Evolutionary conservation across 1,140 invertebrate species (phyloP), one percentile per base, ranked within the genome.

Genomic region (Trichogramma pretiosum): DNA sequence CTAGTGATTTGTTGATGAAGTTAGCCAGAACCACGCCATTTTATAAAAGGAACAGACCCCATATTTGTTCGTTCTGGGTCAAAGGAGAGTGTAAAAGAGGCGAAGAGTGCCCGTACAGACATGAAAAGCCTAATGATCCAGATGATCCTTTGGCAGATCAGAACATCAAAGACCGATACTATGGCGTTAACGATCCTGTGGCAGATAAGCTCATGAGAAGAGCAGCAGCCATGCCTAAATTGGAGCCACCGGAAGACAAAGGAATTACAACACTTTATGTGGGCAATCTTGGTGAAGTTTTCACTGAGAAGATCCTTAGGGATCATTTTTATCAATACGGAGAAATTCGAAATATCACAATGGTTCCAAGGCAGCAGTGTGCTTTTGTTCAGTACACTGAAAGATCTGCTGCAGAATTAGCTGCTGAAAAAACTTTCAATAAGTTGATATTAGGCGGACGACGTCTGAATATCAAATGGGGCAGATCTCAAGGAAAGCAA

Each of bases 31-130:
- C 93, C 13, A 89, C 93, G 30, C 97, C 97, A 0, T 99, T 99
- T 68, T 99, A 99, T 62, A 98, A 99, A 63, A 74, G 97, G 39
- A 99, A 99, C 64, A 77, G 93, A 56, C 95, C 97, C 0, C 97
- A 99, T 68, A 97, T 99, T 35, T 99, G 97, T 70, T 98, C 94
- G 0, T 99, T 99, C 69, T 99, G 95, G 93, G 95, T 99, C 0
- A 99, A 99, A 74, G 97, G 96, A 1, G 96, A 99, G 70, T 99
- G 97, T 68, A 87, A 95, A 63, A 77, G 97, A 69, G 97, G 97
- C 13, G 96, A 99, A 74, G 97, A 99, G 65, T 99, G 97, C 75
- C 97, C 97, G 0, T 99, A 99, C 67, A 79, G 97, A 17, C 97
- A 99, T 63, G 97, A 99, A 65, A 98, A 97, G 62, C 97, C 97